phyloP scores from a whole-genome alignment of 2,888 invertebrate species.

The Phasia obesa region DNA sequence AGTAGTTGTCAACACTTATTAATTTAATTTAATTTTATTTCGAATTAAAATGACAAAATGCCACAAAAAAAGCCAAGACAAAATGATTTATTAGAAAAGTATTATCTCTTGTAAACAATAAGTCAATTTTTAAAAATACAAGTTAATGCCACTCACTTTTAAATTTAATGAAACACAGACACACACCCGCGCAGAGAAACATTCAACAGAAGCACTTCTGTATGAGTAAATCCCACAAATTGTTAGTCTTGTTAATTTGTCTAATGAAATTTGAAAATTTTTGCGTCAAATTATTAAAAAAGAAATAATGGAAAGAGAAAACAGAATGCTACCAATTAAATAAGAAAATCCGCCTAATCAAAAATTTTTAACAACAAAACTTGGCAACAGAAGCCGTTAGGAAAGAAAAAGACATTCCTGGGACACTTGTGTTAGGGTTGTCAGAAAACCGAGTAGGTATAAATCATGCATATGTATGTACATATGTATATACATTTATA shows the following conservation, averaged over 20 bases:
- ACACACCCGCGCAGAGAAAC: too few species aligned
- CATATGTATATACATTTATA: neutral
- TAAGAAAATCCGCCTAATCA: slow-evolving; percentile 50
- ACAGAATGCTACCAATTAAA: slow-evolving; percentile 48
- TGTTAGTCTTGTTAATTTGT: slow-evolving; percentile 65
- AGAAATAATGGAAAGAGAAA: neutral
- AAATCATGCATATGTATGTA: neutral
- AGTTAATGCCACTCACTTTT: slow-evolving; percentile 76
- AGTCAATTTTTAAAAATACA: slow-evolving; percentile 76
- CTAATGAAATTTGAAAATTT: slow-evolving; percentile 70
- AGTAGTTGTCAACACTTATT: neutral
- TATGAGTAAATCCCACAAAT: slow-evolving; percentile 32
- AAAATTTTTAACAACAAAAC: slow-evolving; percentile 44
- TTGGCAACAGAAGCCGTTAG: slow-evolving; percentile 61
- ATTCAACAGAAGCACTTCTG: neutral
- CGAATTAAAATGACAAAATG: slow-evolving; percentile 19
- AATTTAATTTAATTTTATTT: slow-evolving; percentile 29
- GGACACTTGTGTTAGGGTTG: slow-evolving; percentile 62
- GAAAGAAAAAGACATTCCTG: slow-evolving; percentile 41
- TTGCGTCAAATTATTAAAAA: slow-evolving; percentile 36
- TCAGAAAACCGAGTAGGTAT: slow-evolving; percentile 26
- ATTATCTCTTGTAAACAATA: slow-evolving; percentile 81
- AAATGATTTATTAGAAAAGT: slow-evolving; percentile 74
- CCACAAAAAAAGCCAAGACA: neutral
- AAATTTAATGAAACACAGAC: neutral